Percentiles rank a stretch among this genome's conserved stretches.
Evolutionary conservation across 2,113 vertebrate genomes (phyloP).

Genomic region (Rana temporaria): DNA sequence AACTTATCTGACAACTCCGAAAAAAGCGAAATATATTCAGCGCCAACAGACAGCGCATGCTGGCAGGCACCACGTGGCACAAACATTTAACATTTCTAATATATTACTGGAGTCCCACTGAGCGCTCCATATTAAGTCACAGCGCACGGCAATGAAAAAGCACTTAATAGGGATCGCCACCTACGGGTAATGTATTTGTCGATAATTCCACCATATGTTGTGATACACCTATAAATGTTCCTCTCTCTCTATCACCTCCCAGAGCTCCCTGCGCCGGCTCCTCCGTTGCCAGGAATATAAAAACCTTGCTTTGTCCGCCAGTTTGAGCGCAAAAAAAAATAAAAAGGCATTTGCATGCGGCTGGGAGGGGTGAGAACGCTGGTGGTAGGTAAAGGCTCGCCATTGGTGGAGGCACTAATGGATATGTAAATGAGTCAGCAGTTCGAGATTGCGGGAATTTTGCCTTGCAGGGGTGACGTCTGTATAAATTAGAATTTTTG

Average conservation of each 20-base stretch:
- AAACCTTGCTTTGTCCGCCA: constrained; percentile 40
- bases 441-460: constrained; percentile 52
- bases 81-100: neutral
- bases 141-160: neutral
- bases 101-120: neutral
- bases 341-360: constrained; percentile 34
- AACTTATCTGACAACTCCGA: neutral
- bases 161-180: constrained; percentile 1
- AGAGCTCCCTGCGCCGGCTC: neutral
- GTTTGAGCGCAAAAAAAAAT: constrained; percentile 31
- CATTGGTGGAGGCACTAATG: constrained; percentile 48
- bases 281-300: constrained; percentile 37
- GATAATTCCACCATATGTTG: constrained; percentile 41
- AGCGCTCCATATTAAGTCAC: neutral
- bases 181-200: constrained; percentile 40
- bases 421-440: constrained; percentile 52
- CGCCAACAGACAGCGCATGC: neutral
- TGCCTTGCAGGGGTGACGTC: constrained; percentile 47
- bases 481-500: constrained; percentile 55
- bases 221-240: constrained; percentile 39
- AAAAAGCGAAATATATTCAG: neutral
- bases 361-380: constrained; percentile 52
- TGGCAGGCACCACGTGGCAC: neutral
- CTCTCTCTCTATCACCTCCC: constrained; percentile 26
- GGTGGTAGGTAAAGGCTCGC: neutral